These are phyloP conservation scores for cat (Felis catus) DNA, from an alignment of 2,113 vertebrate species.

Conservation along the genomic window DNA sequence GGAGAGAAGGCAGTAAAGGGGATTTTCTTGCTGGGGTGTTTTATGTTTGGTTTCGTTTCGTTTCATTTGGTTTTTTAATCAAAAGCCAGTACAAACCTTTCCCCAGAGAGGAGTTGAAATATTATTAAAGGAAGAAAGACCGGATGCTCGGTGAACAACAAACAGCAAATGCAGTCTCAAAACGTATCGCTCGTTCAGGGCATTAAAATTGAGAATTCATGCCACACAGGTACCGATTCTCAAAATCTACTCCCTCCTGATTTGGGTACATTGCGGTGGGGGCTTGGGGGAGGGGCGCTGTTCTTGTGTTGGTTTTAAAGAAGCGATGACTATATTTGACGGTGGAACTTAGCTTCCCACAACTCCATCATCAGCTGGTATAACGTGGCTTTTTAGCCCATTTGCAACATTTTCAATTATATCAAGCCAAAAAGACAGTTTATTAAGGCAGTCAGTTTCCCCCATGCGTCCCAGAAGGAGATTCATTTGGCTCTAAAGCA, in stretches of 20 bases:
- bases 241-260: background rate
- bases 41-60: background rate
- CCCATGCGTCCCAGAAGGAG: background rate
- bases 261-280: background rate
- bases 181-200: background rate
- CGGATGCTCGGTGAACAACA: background rate
- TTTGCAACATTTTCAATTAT: conserved; percentile 41
- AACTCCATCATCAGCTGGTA: background rate
- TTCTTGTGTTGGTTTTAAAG: background rate
- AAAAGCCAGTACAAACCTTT: conserved; percentile 1
- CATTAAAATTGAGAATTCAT: conserved; percentile 5
- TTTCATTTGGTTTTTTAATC: background rate
- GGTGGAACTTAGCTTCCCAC: background rate
- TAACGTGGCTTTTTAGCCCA: background rate
- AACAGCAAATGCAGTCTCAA: background rate
- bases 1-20: background rate
- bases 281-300: background rate
- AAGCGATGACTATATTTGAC: background rate
- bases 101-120: background rate
- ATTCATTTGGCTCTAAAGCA: background rate
- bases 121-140: conserved; percentile 17
- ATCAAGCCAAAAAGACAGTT: conserved; percentile 19
- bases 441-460: background rate
- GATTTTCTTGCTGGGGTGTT: background rate
- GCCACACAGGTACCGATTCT: background rate